Base-by-base conservation (phyloP, 2,888 invertebrate genomes). In the Caenorhabditis becei region DNA sequence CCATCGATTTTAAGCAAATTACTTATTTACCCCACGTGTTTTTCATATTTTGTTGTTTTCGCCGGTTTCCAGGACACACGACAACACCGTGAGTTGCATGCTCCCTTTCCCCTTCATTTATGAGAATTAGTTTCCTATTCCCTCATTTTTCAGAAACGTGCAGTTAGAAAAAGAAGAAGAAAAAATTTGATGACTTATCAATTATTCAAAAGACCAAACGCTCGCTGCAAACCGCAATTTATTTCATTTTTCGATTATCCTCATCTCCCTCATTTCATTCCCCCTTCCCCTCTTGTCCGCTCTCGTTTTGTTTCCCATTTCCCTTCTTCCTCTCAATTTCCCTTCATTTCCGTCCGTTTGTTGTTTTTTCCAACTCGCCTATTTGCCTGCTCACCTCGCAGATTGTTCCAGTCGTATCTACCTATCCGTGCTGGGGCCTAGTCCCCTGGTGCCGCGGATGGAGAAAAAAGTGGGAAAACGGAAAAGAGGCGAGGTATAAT, bases 401-500 rank as follows among this genome's bases (percentile, higher is more conserved):
- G 10, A n/a, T n/a, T n/a, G n/a, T n/a, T n/a, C n/a, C n/a, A n/a
- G n/a, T n/a, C n/a, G n/a, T n/a, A n/a, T n/a, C n/a, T 7, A 14
- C 51, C 35, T 51, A 18, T 53, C 53, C 54, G 23, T 51, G 23
- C 53, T 18, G 20, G 3, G 5, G 10, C 28, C 18, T 56, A 41
- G 28, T 20, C 23, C 26, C 28, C 26, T 66, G 53, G 54, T 23
- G 26, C 18, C 14, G 26, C 2, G 20, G 26, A 26, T 14, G 26
- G 18, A 32, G 8, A 18, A 18, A 56, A 32, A 61, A 47, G 32
- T 28, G 35, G 37, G 56, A 67, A 59, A 41, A 41, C 41, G 41
- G 59, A 49, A 69, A 69, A 58, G 67, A 69, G 67, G 58, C 54
- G 69, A 70, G 69, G 69, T 70, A 70, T 70, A 70, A 70, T 70